Base-by-base conservation (phyloP, 2,797 vertebrate genomes). In the Melanotaenia boesemani region DNA sequence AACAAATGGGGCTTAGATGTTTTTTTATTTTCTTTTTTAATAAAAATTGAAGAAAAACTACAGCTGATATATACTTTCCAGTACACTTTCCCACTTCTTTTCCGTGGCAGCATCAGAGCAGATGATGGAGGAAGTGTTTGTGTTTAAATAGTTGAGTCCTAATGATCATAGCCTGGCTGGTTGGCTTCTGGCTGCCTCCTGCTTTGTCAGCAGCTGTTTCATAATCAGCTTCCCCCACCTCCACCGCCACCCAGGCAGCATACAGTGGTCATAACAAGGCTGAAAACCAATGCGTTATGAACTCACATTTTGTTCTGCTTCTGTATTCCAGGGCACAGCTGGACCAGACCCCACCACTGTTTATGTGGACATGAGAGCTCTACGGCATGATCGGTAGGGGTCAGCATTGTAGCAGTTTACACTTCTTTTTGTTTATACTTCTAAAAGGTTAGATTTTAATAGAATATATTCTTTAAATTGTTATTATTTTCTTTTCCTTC, bases 271-370 rank as follows among this genome's bases (percentile, higher is more conserved):
- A 50, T 61, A 12, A 36, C 46, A 36, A 22, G 3, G 0, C 20
- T 52, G 8, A 6, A 28, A 34, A 3, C 12, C n/a, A 7, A 32
- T 36, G 28, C 0, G 15, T 65, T 18, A 44, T 11, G 44, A 8
- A 63, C 62, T 83, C 44, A 59, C 20, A 22, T 70, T 44, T 18
- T 24, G 24, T 55, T 73, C 59, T 80, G n/a, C 50, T 70, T 76
- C 20, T 77, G 61, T 50, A 39, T 62, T 57, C 1, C 86, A 98
- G 97, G 97, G 97, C 68, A 98, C 97, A 12, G 94, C 97, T 10
- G 97, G 97, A 82, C 97, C 97, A 2, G 97, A 99, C 88, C 97
- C 97, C 74, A 98, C 97, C 13, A 99, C 97, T 0, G 97, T 99
- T 56, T 99, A 97, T 0, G 95, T 99, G 87, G 97, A 99, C 84